phyloP scores from a whole-genome alignment of 2,797 vertebrate genomes.

The Crenichthys baileyi region DNA sequence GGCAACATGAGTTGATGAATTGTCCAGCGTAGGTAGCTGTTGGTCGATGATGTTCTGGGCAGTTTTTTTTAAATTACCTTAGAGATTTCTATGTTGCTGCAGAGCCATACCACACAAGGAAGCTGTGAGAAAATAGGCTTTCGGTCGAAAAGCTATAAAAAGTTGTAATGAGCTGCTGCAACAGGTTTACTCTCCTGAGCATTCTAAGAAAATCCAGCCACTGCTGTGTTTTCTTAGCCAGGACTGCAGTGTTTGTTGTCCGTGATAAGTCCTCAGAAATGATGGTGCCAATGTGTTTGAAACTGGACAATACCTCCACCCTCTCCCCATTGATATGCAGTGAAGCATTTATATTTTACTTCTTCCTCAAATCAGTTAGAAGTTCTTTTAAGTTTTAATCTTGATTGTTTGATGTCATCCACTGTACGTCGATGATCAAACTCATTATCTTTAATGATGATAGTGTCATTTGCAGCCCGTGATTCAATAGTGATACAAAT shows the following conservation, averaged over 20 bases:
- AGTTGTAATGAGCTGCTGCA: not conserved
- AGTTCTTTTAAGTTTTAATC: too few species aligned
- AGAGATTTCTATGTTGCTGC: not conserved
- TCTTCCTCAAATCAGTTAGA: too few species aligned
- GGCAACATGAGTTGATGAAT: constrained; percentile 5
- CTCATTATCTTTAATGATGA: too few species aligned
- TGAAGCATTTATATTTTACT: not conserved
- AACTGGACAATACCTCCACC: too few species aligned
- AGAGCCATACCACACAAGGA: not conserved
- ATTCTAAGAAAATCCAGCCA: not conserved
- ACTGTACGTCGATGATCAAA: too few species aligned
- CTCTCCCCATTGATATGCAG: not conserved
- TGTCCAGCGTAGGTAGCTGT: constrained; percentile 2
- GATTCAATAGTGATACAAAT: too few species aligned
- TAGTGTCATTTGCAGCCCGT: too few species aligned
- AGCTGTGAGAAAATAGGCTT: not conserved
- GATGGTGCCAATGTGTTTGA: too few species aligned
- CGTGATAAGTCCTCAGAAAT: not conserved
- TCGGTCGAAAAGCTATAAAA: not conserved
- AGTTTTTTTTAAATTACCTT: not conserved
- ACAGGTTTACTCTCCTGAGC: not conserved
- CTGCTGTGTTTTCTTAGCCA: not conserved
- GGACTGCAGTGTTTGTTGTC: not conserved
- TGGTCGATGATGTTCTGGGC: not conserved
- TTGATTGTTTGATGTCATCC: too few species aligned